Percentiles rank a stretch among this genome's conserved stretches.
Evolutionary conservation across 1,140 invertebrate species (phyloP).

Genomic region (Rhopalosiphum padi): DNA sequence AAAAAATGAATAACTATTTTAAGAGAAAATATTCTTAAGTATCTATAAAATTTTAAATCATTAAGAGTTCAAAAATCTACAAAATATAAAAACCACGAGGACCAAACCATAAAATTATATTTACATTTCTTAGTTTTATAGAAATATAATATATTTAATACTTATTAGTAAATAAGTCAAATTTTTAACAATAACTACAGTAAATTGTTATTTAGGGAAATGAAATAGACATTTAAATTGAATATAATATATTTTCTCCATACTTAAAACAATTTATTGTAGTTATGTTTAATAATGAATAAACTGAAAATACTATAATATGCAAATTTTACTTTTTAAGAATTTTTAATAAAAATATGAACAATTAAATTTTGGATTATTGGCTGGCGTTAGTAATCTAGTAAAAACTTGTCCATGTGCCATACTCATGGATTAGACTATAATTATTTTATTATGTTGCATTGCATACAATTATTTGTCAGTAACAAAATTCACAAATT

Average conservation of each 20-base stretch:
- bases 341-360: neutral
- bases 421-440: neutral
- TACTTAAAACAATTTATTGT: neutral
- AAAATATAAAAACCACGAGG: neutral
- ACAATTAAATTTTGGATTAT: neutral
- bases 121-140: neutral
- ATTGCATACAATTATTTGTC: fast-evolving
- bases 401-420: neutral
- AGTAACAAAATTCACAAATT: neutral
- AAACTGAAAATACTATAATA: neutral
- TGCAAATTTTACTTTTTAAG: neutral
- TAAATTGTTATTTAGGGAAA: neutral
- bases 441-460: neutral
- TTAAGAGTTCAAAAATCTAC: neutral
- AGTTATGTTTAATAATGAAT: neutral
- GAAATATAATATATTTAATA: neutral
- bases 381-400: neutral
- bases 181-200: neutral
- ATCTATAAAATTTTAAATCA: neutral
- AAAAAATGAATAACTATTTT: neutral
- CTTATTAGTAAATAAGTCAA: neutral
- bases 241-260: neutral
- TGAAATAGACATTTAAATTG: neutral
- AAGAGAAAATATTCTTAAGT: neutral
- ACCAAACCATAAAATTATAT: neutral